A percentile compares a stretch with the other conserved stretches of the same genome.
Evolutionary conservation across 2,797 vertebrate genomes (phyloP).

Genomic region (Pteropus rufus): DNA sequence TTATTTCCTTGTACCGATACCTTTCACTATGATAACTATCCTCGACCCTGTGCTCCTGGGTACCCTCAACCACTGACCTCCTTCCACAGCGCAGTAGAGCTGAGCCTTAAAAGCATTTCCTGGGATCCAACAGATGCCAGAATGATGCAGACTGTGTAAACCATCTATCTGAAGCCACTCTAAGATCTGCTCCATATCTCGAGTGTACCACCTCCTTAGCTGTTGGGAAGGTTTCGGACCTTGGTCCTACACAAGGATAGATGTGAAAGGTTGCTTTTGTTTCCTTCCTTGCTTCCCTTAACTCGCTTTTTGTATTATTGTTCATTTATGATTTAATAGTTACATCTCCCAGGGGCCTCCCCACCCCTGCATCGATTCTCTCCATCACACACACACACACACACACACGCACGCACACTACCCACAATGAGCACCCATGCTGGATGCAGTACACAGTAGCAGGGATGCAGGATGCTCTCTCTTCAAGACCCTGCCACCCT

Average conservation of each 20-base stretch:
- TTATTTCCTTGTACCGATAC: not conserved
- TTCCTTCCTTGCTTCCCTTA: not conserved
- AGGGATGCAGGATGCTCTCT: not conserved
- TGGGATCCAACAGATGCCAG: not conserved
- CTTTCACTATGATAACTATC: not conserved
- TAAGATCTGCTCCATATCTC: not conserved
- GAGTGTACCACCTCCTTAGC: not conserved
- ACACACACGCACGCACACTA: not conserved
- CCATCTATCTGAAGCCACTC: too few species aligned
- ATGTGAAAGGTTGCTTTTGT: not conserved
- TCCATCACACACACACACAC: not conserved
- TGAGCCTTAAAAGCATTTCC: not conserved
- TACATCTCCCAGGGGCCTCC: not conserved
- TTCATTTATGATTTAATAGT: not conserved
- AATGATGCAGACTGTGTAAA: not conserved
- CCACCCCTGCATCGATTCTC: not conserved
- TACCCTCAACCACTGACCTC: not conserved
- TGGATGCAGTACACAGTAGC: fast-evolving
- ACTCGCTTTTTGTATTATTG: not conserved
- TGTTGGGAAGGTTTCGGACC: not conserved
- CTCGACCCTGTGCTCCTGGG: not conserved
- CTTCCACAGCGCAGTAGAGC: not conserved
- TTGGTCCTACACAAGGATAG: not conserved
- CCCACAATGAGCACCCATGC: fast-evolving
- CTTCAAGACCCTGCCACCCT: not conserved